Conservation (phyloP, 2,113 vertebrate genomes). For the Pterocles burchelli region DNA sequence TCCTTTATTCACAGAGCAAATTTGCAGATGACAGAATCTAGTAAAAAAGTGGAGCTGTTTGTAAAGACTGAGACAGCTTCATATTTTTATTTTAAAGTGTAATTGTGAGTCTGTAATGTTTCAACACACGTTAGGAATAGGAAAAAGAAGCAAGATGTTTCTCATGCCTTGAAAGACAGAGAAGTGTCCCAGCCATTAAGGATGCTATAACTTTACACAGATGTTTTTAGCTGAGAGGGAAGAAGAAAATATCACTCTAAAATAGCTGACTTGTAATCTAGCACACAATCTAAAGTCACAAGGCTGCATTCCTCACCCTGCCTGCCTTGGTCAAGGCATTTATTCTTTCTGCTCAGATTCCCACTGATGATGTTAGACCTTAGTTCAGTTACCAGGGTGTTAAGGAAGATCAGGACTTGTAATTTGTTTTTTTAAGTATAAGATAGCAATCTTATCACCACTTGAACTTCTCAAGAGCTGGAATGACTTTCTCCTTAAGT, state of each 20-base stretch:
- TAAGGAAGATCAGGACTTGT: background rate
- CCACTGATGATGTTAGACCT: background rate
- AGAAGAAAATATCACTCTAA: background rate
- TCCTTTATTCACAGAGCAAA: constrained; percentile 16
- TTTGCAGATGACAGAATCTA: background rate
- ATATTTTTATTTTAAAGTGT: background rate
- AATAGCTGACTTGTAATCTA: background rate
- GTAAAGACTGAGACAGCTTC: background rate
- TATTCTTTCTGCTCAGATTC: background rate
- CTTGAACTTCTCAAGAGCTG: background rate
- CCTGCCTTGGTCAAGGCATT: background rate
- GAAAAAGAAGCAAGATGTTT: background rate
- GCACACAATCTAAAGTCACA: background rate
- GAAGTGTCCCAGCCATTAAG: background rate
- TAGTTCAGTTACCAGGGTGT: background rate
- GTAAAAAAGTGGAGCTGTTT: background rate
- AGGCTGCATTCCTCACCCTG: background rate
- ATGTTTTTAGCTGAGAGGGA: background rate
- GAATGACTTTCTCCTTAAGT: background rate
- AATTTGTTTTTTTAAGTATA: background rate
- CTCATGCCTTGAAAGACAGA: background rate
- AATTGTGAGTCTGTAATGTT: background rate
- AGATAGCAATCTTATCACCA: background rate
- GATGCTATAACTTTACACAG: background rate
- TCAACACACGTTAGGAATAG: background rate